A percentile compares a stretch with the other conserved stretches of the same genome.
phyloP scores from a whole-genome alignment of 2,113 vertebrate genomes.

The Etheostoma cragini region DNA sequence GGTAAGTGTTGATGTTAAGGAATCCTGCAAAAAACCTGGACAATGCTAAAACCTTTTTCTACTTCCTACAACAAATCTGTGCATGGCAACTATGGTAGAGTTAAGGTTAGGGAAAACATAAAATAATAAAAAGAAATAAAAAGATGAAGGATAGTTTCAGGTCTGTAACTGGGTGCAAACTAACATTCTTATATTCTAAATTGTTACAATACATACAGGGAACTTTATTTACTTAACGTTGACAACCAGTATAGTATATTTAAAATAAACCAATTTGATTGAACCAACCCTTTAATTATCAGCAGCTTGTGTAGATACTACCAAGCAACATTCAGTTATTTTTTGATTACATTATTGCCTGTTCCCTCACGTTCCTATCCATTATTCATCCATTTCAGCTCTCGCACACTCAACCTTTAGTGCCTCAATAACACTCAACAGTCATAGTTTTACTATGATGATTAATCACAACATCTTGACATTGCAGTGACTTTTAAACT shows the following conservation, averaged over 20 bases:
- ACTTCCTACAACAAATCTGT: not conserved
- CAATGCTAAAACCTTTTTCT: not conserved
- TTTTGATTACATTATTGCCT: not conserved
- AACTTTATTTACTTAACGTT: not conserved
- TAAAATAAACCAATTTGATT: not conserved
- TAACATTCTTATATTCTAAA: not conserved
- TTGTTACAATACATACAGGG: not conserved
- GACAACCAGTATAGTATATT: not conserved
- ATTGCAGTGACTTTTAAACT: slow-evolving; percentile 24
- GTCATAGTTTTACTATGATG: slow-evolving; percentile 12
- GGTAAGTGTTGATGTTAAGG: no score
- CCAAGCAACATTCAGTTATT: not conserved
- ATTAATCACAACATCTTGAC: slow-evolving; percentile 25
- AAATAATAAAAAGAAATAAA: no score
- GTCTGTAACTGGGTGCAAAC: not conserved
- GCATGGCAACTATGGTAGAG: not conserved
- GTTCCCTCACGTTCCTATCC: not conserved
- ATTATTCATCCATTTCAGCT: slow-evolving; percentile 31
- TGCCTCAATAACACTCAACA: slow-evolving; percentile 7
- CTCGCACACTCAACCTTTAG: not conserved
- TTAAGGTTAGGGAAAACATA: no score
- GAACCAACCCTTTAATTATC: not conserved
- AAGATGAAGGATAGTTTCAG: not conserved
- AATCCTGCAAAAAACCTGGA: not conserved
- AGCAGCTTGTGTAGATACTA: not conserved